These are phyloP conservation scores for Apostichopus leukothele DNA, from an alignment of 53 echinoderm and acorn worm genomes.

Conservation along the genomic window DNA sequence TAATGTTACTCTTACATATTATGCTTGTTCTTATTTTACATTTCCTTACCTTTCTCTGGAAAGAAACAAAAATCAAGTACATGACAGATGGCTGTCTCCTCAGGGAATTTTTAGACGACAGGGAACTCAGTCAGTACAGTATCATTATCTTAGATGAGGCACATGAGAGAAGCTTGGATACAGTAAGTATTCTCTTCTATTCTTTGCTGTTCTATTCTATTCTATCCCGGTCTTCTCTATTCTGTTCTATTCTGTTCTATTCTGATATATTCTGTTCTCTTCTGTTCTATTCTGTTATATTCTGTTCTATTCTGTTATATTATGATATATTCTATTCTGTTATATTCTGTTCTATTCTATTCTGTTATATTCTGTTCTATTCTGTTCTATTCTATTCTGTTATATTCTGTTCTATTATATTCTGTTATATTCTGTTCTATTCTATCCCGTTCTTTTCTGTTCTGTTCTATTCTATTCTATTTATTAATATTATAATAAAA, in stretches of 20 bases:
- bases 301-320: too few relatives aligned
- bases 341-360: too few relatives aligned
- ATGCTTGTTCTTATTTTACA: background rate
- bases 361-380: too few relatives aligned
- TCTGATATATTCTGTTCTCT: too few relatives aligned
- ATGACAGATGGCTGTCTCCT: conserved; percentile 95
- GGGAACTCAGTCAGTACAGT: conserved; percentile 81
- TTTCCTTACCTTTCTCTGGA: background rate
- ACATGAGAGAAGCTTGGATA: conserved; percentile 72
- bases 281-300: too few relatives aligned
- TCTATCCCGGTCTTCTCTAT: background rate
- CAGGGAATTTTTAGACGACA: conserved; percentile 86
- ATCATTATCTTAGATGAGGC: conserved; percentile 91
- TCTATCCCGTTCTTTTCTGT: too few relatives aligned
- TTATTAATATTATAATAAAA: too few relatives aligned
- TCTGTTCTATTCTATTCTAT: too few relatives aligned
- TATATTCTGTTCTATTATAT: too few relatives aligned
- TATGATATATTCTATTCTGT: too few relatives aligned
- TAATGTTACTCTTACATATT: background rate
- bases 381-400: too few relatives aligned
- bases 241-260: background rate
- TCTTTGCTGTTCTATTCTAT: background rate
- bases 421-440: too few relatives aligned
- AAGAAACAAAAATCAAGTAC: conserved; percentile 86
- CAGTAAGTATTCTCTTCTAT: conserved; percentile 40